These are phyloP conservation scores for Paguma larvata DNA, from an alignment of 2,797 vertebrate species.

Conservation along the genomic window DNA sequence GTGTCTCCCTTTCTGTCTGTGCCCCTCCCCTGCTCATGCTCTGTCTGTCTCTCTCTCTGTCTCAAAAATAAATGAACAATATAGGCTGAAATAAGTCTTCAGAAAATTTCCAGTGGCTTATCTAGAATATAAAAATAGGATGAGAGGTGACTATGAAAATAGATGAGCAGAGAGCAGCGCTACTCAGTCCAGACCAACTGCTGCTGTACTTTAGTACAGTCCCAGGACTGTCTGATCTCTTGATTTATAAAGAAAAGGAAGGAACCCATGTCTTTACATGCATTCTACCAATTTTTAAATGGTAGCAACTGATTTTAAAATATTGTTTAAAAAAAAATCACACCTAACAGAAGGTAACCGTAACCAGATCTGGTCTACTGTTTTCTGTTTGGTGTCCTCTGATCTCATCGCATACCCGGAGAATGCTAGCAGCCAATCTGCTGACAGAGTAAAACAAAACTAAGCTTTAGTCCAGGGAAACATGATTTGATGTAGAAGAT, in stretches of 20 bases:
- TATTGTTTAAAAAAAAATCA: not conserved
- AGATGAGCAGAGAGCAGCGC: not conserved
- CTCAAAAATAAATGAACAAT: not conserved
- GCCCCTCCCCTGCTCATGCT: no score
- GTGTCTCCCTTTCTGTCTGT: no score
- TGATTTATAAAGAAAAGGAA: not conserved
- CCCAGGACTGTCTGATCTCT: not conserved
- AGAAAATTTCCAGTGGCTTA: not conserved
- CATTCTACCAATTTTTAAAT: not conserved
- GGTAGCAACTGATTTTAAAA: not conserved
- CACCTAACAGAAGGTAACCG: not conserved
- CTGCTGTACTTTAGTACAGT: not conserved
- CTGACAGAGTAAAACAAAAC: not conserved
- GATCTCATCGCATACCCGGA: not conserved
- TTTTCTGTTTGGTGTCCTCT: not conserved
- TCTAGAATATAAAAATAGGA: not conserved
- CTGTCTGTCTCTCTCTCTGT: no score
- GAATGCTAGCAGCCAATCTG: not conserved
- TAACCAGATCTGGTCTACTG: not conserved
- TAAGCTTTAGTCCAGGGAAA: not conserved
- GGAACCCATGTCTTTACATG: not conserved
- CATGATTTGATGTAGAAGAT: not conserved
- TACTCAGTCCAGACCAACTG: rapidly evolving
- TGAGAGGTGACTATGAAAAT: not conserved
- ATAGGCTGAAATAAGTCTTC: not conserved